Evolutionary conservation across 1,140 invertebrate species (phyloP).

Genomic region (Drosophila equinoxialis): DNA sequence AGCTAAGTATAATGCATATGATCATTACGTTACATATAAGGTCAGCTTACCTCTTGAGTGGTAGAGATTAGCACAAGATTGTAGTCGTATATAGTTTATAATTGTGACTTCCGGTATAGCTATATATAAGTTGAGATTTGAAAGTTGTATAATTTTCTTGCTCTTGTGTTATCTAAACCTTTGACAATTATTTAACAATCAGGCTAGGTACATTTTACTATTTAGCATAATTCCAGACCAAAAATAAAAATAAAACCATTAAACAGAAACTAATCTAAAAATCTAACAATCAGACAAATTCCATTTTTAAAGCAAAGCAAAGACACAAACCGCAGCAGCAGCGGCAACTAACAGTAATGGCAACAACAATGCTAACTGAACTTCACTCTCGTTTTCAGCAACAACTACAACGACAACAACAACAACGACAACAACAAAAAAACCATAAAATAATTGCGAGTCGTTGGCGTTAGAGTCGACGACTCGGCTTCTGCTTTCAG

Average conservation of each 20-base stretch:
- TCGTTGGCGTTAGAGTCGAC: constrained; percentile 35
- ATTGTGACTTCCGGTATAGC: not conserved
- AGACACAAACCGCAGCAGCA: constrained; percentile 55
- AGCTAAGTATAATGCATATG: too few relatives aligned
- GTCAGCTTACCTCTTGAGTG: too few relatives aligned
- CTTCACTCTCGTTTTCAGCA: constrained; percentile 72
- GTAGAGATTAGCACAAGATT: too few relatives aligned
- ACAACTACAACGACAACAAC: not conserved
- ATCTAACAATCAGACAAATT: constrained; percentile 55
- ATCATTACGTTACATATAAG: too few relatives aligned
- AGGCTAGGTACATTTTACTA: not conserved
- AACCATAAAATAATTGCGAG: constrained; percentile 74
- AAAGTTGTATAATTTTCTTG: constrained; percentile 5
- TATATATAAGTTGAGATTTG: not conserved
- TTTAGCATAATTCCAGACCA: constrained; percentile 1
- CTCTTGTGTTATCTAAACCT: not conserved
- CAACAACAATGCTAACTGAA: constrained; percentile 61
- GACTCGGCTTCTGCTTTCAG: constrained; percentile 16
- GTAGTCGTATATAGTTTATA: not conserved
- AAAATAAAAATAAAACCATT: not conserved
- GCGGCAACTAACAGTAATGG: constrained; percentile 2
- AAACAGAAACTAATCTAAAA: constrained; percentile 26
- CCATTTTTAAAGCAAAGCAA: constrained; percentile 29
- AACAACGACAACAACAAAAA: not conserved
- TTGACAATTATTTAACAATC: constrained; percentile 6